Percentiles rank a stretch among this genome's conserved stretches.
Evolutionary conservation across 2,888 invertebrate genomes (phyloP).

Genomic region (Labia minor): DNA sequence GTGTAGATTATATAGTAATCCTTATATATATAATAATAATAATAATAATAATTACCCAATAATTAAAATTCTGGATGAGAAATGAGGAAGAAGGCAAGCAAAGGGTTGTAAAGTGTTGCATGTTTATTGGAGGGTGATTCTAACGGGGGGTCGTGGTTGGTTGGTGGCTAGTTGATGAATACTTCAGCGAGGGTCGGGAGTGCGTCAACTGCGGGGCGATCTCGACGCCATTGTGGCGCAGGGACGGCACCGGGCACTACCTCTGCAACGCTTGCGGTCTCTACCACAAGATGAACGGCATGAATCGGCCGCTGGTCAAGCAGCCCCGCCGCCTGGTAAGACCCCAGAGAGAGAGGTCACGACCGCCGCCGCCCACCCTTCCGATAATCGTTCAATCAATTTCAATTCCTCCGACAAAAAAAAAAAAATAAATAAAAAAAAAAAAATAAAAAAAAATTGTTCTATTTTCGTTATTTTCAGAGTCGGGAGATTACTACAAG

Average conservation of each 20-base stretch:
- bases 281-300: slow-evolving; percentile 93
- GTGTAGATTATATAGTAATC: too few species aligned
- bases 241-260: slow-evolving; percentile 98
- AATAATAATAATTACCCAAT: too few species aligned
- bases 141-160: not conserved
- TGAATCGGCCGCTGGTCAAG: slow-evolving; percentile 83
- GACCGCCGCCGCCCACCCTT: not conserved
- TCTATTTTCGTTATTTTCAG: slow-evolving; percentile 40
- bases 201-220: slow-evolving; percentile 65
- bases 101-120: too few species aligned
- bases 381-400: not conserved
- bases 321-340: slow-evolving; percentile 85
- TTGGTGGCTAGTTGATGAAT: not conserved
- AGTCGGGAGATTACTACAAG: slow-evolving; percentile 80
- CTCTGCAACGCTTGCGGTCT: slow-evolving; percentile 99
- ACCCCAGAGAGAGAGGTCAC: slow-evolving; percentile 30
- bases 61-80: too few species aligned
- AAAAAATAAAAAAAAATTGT: too few species aligned
- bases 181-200: slow-evolving; percentile 46
- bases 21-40: too few species aligned
- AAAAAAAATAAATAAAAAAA: slow-evolving; percentile 23
- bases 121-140: not conserved
- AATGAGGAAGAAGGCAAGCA: too few species aligned
- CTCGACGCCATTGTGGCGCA: slow-evolving; percentile 89
- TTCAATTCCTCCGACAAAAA: too few species aligned